Conservation (phyloP, 2,113 vertebrate genomes). For the Onychostoma macrolepis region DNA sequence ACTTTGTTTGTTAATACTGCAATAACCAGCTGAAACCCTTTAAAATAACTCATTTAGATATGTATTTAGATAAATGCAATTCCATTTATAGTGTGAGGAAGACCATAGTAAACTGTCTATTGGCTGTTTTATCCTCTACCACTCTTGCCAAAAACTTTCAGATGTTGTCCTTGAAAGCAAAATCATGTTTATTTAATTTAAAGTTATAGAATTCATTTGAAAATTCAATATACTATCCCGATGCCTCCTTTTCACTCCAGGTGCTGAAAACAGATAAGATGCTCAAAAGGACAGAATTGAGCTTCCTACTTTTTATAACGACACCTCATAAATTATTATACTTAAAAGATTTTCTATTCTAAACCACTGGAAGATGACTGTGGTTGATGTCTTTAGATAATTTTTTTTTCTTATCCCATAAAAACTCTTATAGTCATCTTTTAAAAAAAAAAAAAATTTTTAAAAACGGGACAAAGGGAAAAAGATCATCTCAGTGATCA, state of each 20-base stretch:
- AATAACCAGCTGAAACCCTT: neutral
- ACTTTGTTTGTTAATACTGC: neutral
- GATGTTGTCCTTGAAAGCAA: neutral
- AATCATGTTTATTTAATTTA: neutral
- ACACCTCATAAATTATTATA: neutral
- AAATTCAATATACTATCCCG: neutral
- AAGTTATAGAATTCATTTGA: neutral
- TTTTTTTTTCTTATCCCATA: neutral
- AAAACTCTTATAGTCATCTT: neutral
- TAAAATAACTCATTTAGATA: neutral
- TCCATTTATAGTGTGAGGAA: neutral
- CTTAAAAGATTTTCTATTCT: neutral
- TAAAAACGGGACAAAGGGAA: neutral
- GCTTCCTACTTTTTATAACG: neutral
- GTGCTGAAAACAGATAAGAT: conserved; percentile 10
- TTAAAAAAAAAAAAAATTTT: neutral
- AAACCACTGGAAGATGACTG: neutral
- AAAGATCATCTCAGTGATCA: neutral
- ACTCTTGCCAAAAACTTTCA: neutral
- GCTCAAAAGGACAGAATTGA: neutral
- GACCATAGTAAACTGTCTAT: neutral
- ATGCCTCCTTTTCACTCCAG: neutral
- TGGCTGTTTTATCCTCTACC: neutral
- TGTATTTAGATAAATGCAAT: neutral
- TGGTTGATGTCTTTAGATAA: neutral